Evolutionary conservation across 2,113 vertebrate genomes (phyloP), one percentile per base, ranked within the genome.

Genomic region (Onychorhynchus coronatus): DNA sequence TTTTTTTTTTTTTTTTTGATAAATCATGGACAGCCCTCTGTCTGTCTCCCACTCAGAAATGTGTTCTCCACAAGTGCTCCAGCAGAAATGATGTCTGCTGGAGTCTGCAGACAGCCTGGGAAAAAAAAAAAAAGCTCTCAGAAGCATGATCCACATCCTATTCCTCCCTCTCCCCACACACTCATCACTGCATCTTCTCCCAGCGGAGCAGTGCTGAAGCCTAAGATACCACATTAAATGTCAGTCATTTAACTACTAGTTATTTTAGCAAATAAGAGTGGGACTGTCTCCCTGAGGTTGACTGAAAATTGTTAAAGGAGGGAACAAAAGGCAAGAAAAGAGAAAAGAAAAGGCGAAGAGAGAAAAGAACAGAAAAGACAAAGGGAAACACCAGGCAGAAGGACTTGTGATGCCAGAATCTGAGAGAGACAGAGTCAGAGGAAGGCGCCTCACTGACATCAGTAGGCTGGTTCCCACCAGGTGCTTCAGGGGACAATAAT

Each of bases 191-290:
- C 84, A 74, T 89, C 80, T 91, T 89, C 42, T 94, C 92, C 88
- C 95, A 93, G 90, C 0, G 27, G 92, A 91, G 92, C 80, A 85
- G 72, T 79, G 52, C 88, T 82, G 90, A 85, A 96, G 62, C 92
- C 67, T 85, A 61, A 95, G 92, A 89, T 87, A 94, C 23, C 5
- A 35, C 67, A 46, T 94, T 81, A 91, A 93, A 90, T 91, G 91
- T 94, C 93, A 94, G 89, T 94, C 92, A 85, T 92, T 95, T 96
- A 95, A 78, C 91, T 92, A 37, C 71, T 61, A 84, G 89, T 96
- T 95, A 95, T 96, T 96, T 96, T 95, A 94, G 89, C 93, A 96
- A 95, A 97, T 94, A 85, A 88, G 83, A 91, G 91, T 96, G 87
- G 95, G 90, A 95, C 89, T 91, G 76, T 81, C 86, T 97, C 96